Conservation (phyloP, 92 coral and sea anemone genomes). For the Siderastrea radians region DNA sequence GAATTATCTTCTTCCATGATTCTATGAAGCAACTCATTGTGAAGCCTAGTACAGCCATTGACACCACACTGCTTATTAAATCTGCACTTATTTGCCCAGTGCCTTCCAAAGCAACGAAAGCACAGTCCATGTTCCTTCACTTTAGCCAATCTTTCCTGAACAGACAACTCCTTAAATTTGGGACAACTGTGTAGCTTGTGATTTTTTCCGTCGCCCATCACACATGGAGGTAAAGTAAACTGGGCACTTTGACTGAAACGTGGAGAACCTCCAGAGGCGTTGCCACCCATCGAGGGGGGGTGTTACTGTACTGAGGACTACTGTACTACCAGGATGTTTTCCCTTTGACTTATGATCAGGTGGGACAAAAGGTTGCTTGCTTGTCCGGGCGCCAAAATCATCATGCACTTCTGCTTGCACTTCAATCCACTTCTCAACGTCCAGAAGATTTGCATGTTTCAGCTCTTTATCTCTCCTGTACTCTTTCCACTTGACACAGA, state of each 20-base stretch:
- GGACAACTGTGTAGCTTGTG: conserved; percentile 20
- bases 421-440: conserved; percentile 42
- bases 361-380: not conserved
- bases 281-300: not conserved
- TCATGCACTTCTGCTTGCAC: conserved; percentile 36
- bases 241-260: not conserved
- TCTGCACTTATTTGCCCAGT: conserved; percentile 10
- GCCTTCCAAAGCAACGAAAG: conserved; percentile 30
- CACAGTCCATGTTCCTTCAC: conserved; percentile 29
- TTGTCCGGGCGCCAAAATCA: conserved; percentile 11
- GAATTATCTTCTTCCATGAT: not conserved
- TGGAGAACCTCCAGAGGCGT: not conserved
- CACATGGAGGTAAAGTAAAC: too few relatives aligned
- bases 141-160: conserved; percentile 18
- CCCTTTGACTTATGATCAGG: not conserved
- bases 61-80: conserved; percentile 18
- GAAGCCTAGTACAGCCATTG: conserved; percentile 28
- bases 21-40: conserved; percentile 33
- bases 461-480: conserved; percentile 18
- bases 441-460: conserved; percentile 11
- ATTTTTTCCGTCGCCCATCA: too few relatives aligned
- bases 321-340: not conserved
- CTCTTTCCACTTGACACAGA: conserved; percentile 25
- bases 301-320: conserved; percentile 1
- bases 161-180: not conserved